A percentile compares a stretch with the other conserved stretches of the same genome.
phyloP scores from a whole-genome alignment of 2,888 invertebrate genomes.

The Eustalomyia histrio region DNA sequence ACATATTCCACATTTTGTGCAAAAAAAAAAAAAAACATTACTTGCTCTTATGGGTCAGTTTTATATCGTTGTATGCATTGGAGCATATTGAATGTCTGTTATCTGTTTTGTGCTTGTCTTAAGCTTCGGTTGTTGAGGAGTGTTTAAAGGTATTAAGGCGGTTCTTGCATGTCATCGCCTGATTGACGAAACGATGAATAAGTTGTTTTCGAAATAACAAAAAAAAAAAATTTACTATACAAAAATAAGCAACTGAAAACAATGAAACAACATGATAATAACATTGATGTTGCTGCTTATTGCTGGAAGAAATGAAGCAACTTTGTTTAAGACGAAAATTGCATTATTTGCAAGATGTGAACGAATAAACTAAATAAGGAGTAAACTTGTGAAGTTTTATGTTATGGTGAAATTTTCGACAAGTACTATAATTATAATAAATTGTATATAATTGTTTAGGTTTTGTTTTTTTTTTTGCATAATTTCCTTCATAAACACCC shows the following conservation, averaged over 20 bases:
- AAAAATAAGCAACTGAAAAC: conserved; percentile 49
- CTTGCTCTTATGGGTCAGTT: conserved; percentile 52
- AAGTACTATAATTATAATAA: conserved; percentile 66
- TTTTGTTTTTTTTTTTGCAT: conserved; percentile 27
- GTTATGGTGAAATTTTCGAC: conserved; percentile 58
- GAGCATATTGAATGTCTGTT: conserved; percentile 23
- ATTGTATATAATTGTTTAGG: conserved; percentile 58
- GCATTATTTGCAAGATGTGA: conserved; percentile 41
- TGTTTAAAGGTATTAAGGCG: conserved; percentile 70
- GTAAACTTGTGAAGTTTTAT: conserved; percentile 61
- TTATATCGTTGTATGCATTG: background rate
- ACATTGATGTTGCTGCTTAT: conserved; percentile 46
- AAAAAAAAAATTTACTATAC: conserved; percentile 35
- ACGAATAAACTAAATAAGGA: conserved; percentile 46
- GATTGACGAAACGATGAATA: conserved; percentile 74
- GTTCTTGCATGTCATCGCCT: conserved; percentile 75
- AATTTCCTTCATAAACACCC: background rate
- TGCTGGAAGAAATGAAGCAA: conserved; percentile 20
- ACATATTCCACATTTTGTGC: conserved; percentile 57
- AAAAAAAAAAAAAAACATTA: conserved; percentile 21
- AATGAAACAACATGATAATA: conserved; percentile 60
- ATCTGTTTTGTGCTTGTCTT: conserved; percentile 51
- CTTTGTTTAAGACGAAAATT: conserved; percentile 43
- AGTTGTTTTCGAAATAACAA: conserved; percentile 66
- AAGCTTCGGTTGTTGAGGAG: conserved; percentile 43